Base-by-base conservation (phyloP, 2,888 invertebrate genomes). In the Thelaira solivaga region DNA sequence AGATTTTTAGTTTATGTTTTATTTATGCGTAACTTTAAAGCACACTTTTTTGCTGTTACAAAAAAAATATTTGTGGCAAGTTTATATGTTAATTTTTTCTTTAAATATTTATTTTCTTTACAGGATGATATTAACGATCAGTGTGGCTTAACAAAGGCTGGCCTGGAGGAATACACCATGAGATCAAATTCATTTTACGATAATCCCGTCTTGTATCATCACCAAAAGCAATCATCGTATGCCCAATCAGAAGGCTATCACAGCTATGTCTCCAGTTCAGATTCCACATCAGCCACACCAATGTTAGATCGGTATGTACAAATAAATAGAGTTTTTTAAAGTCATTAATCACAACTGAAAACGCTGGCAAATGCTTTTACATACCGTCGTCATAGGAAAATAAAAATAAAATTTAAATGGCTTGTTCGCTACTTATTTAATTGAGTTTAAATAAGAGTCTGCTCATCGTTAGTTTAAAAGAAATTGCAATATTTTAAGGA, bases 231-330 rank as follows among this genome's bases (percentile, higher is more conserved):
- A 85, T 91, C 93, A 41, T 93, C 93, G 62, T 94, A 94, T 89
- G 94, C 94, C 59, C 94, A 94, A 84, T 94, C 94, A 62, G 94
- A 94, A 89, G 94, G 94, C 61, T 94, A 94, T 88, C 94, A 94
- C 87, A 94, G 94, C 86, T 94, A 94, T 87, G 94, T 94, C 24
- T 93, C 94, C 74, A 93, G 94, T 84, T 93, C 93, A 39, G 94
- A 94, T 87, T 93, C 93, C 7, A 93, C 93, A 61, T 92, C 92
- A 47, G 94, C 94, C 1, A 94, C 94, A 4, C 94, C 94, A 34
- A 94, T 95, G 88, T 89, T 94, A 82, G 94, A 95, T 88, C 91
- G 94, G 90, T 91, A 68, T 18, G 74, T 75, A 1, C 10, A 24
- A 5, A 39, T 36, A 26, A 57, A 47, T 57, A 26, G 84, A 88